A percentile compares a stretch with the other conserved stretches of the same genome.
Evolutionary conservation across 23 tunicate genomes (phyloP).

Genomic region (Aplidium turbinatum): DNA sequence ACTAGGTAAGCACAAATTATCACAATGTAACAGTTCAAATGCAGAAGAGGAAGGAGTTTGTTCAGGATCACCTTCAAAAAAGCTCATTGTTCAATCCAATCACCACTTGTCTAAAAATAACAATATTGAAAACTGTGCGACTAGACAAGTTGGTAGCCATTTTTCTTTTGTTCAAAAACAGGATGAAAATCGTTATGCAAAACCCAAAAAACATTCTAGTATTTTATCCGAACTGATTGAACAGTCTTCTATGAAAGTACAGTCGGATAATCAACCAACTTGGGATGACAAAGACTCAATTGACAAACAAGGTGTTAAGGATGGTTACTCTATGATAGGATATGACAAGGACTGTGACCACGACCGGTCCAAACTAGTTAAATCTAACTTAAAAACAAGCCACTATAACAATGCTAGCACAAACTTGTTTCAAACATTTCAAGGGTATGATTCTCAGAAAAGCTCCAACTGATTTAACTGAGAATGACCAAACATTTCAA

Average conservation of each 20-base stretch:
- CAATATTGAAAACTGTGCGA: too few species aligned
- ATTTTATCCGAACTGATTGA: conserved; percentile 44
- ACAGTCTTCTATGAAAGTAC: conserved; percentile 63
- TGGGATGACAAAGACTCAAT: conserved; percentile 75
- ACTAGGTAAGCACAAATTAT: conserved; percentile 13
- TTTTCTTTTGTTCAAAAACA: too few species aligned
- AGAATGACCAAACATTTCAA: too few species aligned
- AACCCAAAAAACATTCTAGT: conserved; percentile 28
- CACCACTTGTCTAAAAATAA: too few species aligned
- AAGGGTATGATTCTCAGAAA: too few species aligned
- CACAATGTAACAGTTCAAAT: too few species aligned
- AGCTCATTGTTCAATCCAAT: too few species aligned
- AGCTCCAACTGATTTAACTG: too few species aligned
- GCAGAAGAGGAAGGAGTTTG: too few species aligned
- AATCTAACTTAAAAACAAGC: conserved; percentile 41
- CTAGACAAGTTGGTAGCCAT: too few species aligned
- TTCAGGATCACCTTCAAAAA: too few species aligned
- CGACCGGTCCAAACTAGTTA: conserved; percentile 66
- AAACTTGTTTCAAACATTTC: conserved; percentile 87
- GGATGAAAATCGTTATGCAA: neutral
- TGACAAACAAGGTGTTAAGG: conserved; percentile 70
- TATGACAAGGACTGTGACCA: conserved; percentile 81
- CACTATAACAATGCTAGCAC: conserved; percentile 8
- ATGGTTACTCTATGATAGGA: conserved; percentile 42
- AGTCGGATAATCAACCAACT: conserved; percentile 40